Evolutionary conservation across 2,113 vertebrate species (phyloP), one percentile per base, ranked within the genome.

Genomic region (Neomonachus schauinslandi): DNA sequence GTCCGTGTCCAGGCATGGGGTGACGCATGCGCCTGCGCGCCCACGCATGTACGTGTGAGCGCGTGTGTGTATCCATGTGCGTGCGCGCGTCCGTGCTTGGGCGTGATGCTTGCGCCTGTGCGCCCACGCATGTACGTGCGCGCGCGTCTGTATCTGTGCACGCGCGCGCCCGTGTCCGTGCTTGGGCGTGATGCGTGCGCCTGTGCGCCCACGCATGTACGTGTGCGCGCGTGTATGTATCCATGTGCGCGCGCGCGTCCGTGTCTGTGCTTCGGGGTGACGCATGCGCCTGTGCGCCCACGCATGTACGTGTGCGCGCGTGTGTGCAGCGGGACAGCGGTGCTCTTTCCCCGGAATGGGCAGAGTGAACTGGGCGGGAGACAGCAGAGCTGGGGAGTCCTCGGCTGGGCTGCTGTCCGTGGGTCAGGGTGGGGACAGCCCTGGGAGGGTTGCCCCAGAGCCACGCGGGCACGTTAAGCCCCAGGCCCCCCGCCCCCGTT

Each of bases 251-350:
- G 39, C 39, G 5, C 39, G 39, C 39, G 39, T 5, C 39, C 9
- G 12, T 15, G 14, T 53, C 51, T 14, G 51, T 4, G 51, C 12
- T 51, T 51, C 12, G 49, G 49, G 12, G 12, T 28, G 26, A 63
- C 2, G 12, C 28, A 63, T 2, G 33, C 1, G 0, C 1, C 1
- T 1, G 22, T 9, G 80, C 8, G 10, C 19, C n/a, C 16, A 67
- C 5, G 33, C 19, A 10, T 2, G 0, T 11, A 9, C 1, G 12
- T 7, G 36, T 6, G 26, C 7, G 6, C 0, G 4, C 22, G 9
- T 5, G 36, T 31, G 67, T 5, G 42, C 1, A 19, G 36, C 7
- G 7, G 31, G 57, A 49, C 49, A 24, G 24, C 6, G 2, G 24
- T 7, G 19, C 26, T 5, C 69, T 5, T 24, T 28, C n/a, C 4